A percentile compares a stretch with the other conserved stretches of the same genome.
phyloP scores from a whole-genome alignment of 1,140 invertebrate species.

The Scaptodrosophila lebanonensis region DNA sequence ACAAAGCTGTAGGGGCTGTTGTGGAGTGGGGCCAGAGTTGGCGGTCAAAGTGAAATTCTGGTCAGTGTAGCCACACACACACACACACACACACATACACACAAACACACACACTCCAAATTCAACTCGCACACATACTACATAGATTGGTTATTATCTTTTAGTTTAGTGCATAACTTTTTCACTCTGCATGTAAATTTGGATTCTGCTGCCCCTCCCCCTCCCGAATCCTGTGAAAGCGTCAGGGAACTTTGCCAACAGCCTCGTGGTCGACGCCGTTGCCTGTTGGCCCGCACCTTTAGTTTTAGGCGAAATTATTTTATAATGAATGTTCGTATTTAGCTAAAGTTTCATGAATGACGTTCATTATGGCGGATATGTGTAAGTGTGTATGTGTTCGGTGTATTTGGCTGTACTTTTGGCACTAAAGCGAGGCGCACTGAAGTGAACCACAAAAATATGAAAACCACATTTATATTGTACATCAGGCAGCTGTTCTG shows the following conservation, averaged over 20 bases:
- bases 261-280: not conserved
- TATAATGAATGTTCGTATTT: slow-evolving; percentile 75
- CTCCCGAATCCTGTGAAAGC: not conserved
- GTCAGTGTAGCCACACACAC: slow-evolving; percentile 5
- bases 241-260: not conserved
- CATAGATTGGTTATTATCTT: slow-evolving; percentile 71
- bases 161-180: slow-evolving; percentile 68
- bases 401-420: slow-evolving; percentile 20
- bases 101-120: not conserved
- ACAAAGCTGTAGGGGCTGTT: not conserved
- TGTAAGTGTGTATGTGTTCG: not conserved
- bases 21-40: not conserved
- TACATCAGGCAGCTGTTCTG: slow-evolving; percentile 64
- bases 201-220: slow-evolving; percentile 3
- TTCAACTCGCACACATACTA: not conserved
- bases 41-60: slow-evolving; percentile 5
- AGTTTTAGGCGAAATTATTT: slow-evolving; percentile 60
- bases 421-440: slow-evolving; percentile 28
- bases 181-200: slow-evolving; percentile 73
- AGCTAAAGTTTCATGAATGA: slow-evolving; percentile 74
- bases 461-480: slow-evolving; percentile 74
- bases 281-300: slow-evolving; percentile 21
- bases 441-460: slow-evolving; percentile 72
- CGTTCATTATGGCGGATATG: slow-evolving; percentile 52
- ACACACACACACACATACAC: not conserved